Base-by-base conservation (phyloP, 2,113 vertebrate species). In the Thymallus thymallus region DNA sequence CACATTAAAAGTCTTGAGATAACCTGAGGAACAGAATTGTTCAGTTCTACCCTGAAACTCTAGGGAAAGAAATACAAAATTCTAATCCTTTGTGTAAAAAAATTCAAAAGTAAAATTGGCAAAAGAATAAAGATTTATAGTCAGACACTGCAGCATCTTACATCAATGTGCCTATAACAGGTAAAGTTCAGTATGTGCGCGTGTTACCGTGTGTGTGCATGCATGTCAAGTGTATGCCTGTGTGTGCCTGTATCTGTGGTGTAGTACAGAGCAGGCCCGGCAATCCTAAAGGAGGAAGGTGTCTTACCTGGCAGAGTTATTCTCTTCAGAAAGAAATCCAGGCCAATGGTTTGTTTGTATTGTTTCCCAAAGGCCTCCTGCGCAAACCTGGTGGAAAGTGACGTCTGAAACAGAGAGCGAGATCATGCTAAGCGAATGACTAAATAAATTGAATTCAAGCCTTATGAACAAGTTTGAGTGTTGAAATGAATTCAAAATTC, bases 321-420 rank as follows among this genome's bases (percentile, higher is more conserved):
- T 91, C 98, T 97, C 93, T 95, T 99, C 92, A 99, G 94, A 94
- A 99, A 99, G 94, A 99, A 99, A 92, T 99, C 98, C 93, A 99
- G 91, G 88, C 98, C 97, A 83, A 98, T 91, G 81, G 98, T 99
- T 94, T 99, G 98, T 92, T 96, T 99, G 93, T 99, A 99, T 89
- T 97, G 97, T 90, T 98, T 99, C 90, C 95, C 98, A 91, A 99
- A 99, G n/a, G 95, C 94, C 91, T 99, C 98, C 92, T 99, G 98
- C 83, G 96, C 95, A 93, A 99, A 98, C 88, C 95, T 94, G 65
- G 94, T 97, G 87, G 95, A 93, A 91, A 99, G 93, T 83, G 97
- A 99, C 16, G 97, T 98, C 98, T 99, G 91, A 86, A 94, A 93
- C 90, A 88, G 88, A 86, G 67, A 75, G 74, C 88, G n/a, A 32